phyloP scores from a whole-genome alignment of 2,888 invertebrate genomes.

The Ormyrus thymus region DNA sequence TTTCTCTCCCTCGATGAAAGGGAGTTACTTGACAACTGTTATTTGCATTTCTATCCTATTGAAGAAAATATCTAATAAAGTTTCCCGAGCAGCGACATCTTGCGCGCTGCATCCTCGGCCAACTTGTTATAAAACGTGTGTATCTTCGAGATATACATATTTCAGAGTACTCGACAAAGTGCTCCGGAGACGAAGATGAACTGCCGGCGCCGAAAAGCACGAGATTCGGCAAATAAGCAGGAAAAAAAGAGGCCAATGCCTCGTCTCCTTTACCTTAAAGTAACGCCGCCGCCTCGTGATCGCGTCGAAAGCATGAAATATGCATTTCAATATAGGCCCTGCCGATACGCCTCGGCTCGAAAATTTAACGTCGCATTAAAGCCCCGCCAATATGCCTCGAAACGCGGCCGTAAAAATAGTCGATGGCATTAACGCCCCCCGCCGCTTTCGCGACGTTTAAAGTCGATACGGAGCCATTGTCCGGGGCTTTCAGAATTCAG shows the following conservation, averaged over 20 bases:
- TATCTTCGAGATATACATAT: slow-evolving; percentile 32
- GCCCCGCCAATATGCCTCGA: slow-evolving; percentile 66
- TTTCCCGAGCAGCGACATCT: slow-evolving; percentile 55
- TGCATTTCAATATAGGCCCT: slow-evolving; percentile 69
- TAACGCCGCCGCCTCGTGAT: slow-evolving; percentile 57
- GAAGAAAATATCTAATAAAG: slow-evolving; percentile 71
- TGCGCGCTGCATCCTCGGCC: slow-evolving; percentile 35
- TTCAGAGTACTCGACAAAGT: slow-evolving; percentile 29
- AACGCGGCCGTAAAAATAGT: slow-evolving; percentile 68
- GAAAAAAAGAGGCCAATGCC: slow-evolving; percentile 17
- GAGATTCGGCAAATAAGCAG: slow-evolving; percentile 21
- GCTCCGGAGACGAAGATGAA: slow-evolving; percentile 15
- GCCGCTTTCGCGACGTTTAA: not conserved
- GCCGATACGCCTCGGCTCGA: slow-evolving; percentile 60
- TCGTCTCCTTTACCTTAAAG: slow-evolving; percentile 53
- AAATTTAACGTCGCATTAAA: slow-evolving; percentile 70
- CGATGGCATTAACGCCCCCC: slow-evolving; percentile 65
- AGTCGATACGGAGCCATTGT: not conserved
- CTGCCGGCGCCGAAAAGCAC: slow-evolving; percentile 3
- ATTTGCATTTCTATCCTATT: slow-evolving; percentile 72
- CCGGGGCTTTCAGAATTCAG: not conserved
- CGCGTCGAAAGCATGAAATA: slow-evolving; percentile 67
- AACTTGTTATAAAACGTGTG: slow-evolving; percentile 35
- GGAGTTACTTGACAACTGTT: slow-evolving; percentile 69
- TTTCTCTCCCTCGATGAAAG: slow-evolving; percentile 58